Evolutionary conservation across 2,888 invertebrate species (phyloP), one percentile per base, ranked within the genome.

Genomic region (Heliconius aoede): DNA sequence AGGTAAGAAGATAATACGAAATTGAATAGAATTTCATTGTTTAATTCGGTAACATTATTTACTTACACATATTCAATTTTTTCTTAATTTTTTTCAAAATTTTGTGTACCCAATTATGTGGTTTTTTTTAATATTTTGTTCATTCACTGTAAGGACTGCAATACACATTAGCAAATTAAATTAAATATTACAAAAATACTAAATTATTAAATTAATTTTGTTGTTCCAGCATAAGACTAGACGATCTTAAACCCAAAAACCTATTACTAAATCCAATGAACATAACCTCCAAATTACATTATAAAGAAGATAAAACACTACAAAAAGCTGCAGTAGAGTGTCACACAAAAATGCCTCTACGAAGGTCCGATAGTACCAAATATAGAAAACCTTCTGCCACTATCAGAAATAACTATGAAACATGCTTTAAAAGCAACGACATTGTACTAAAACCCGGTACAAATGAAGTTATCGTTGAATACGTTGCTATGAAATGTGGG

Each of bases 251-350:
- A 89, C 95, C 95, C 76, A 93, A 92, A 78, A 96, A 96, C 86
- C 95, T 95, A 18, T 88, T 95, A 80, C 86, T 96, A 81, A 95
- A 95, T 80, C 95, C 95, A 72, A 88, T 97, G 81, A 95, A 95
- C 82, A 96, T 97, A 74, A 95, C 95, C 62, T 95, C 96, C 64
- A 96, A 96, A 86, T 89, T 97, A 55, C 97, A 97, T 85, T 97
- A 96, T 86, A 97, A 97, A 87, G 97, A 98, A 88, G 98, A 98
- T 87, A 97, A 96, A 85, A 96, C 96, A 36, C 90, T 98, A 9
- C 96, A 96, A 72, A 96, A 96, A 81, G 97, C 97, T 0, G 96
- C 96, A 4, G 96, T 98, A 3, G 96, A 96, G 40, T 97, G 97
- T 82, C 95, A 95, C 83, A 95, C 95, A 0, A 96, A 96, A 87